These are phyloP conservation scores for Tiliacea citrago DNA, from an alignment of 2,888 invertebrate genomes.

Conservation along the genomic window DNA sequence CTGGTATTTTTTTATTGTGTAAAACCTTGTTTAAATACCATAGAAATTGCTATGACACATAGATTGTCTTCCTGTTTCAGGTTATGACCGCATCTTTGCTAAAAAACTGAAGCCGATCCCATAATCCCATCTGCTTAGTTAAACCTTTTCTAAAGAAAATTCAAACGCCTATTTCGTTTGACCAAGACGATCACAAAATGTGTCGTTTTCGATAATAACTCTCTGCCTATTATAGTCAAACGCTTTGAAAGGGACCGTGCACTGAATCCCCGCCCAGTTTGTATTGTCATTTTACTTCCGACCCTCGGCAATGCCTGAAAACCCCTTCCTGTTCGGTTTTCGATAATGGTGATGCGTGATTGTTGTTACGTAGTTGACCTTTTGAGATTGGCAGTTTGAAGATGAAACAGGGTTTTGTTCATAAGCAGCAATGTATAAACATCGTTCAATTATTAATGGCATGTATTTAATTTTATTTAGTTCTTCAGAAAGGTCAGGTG, in stretches of 20 bases:
- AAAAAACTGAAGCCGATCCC: background rate
- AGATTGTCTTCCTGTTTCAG: background rate
- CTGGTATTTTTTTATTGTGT: too few species aligned
- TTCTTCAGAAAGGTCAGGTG: too few species aligned
- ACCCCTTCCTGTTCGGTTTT: slow-evolving; percentile 24
- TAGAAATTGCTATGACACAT: background rate
- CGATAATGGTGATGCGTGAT: slow-evolving; percentile 23
- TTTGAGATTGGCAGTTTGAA: background rate
- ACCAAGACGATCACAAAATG: slow-evolving; percentile 4
- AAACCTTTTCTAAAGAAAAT: background rate
- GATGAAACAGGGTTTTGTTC: background rate
- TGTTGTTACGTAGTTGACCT: slow-evolving; percentile 42
- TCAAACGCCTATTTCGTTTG: background rate
- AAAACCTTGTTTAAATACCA: background rate
- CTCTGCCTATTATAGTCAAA: background rate
- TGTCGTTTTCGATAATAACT: slow-evolving; percentile 4
- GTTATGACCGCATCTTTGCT: background rate
- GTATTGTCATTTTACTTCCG: slow-evolving; percentile 45
- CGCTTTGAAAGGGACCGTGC: slow-evolving; percentile 42
- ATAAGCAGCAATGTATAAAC: background rate
- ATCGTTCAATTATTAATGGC: too few species aligned
- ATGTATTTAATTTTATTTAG: too few species aligned
- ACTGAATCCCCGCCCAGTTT: slow-evolving; percentile 32
- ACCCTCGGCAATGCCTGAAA: slow-evolving; percentile 35
- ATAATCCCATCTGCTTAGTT: background rate